Conservation (phyloP, 1,140 invertebrate species). For the Trissolcus basalis region DNA sequence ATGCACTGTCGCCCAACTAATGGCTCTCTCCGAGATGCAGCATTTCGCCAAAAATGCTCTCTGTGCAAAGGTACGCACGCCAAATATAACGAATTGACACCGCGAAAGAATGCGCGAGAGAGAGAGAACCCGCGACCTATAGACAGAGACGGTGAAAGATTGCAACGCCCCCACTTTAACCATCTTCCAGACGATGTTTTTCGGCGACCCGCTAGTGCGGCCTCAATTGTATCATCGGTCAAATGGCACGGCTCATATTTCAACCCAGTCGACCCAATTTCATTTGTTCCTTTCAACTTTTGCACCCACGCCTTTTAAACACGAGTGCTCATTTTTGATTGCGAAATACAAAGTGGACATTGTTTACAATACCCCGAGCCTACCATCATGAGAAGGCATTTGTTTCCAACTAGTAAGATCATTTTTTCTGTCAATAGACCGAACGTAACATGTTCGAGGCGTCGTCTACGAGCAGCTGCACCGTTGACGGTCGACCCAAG, state of each 20-base stretch:
- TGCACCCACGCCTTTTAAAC: too few species aligned
- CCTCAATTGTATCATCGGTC: neutral
- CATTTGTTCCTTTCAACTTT: too few species aligned
- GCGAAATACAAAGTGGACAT: neutral
- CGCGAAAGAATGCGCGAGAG: conserved; percentile 14
- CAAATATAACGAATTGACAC: neutral
- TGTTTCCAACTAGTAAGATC: too few species aligned
- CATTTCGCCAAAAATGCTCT: conserved; percentile 71
- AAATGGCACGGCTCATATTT: too few species aligned
- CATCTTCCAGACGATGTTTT: conserved; percentile 23
- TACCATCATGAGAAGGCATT: too few species aligned
- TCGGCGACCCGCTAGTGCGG: conserved; percentile 4
- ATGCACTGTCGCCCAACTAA: conserved; percentile 63
- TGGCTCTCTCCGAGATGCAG: conserved; percentile 72
- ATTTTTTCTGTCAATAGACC: conserved; percentile 58
- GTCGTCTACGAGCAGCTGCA: conserved; percentile 62
- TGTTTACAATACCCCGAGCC: too few species aligned
- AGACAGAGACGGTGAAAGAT: neutral
- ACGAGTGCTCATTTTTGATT: neutral
- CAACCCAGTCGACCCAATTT: too few species aligned
- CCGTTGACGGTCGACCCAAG: conserved; percentile 62
- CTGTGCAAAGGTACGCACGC: conserved; percentile 63
- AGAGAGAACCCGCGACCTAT: conserved; percentile 7
- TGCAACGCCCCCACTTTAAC: conserved; percentile 9
- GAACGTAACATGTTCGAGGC: conserved; percentile 70